Percentiles rank a stretch among this genome's conserved stretches.
phyloP scores from a whole-genome alignment of 1,140 invertebrate species.

The Venturia canescens region DNA sequence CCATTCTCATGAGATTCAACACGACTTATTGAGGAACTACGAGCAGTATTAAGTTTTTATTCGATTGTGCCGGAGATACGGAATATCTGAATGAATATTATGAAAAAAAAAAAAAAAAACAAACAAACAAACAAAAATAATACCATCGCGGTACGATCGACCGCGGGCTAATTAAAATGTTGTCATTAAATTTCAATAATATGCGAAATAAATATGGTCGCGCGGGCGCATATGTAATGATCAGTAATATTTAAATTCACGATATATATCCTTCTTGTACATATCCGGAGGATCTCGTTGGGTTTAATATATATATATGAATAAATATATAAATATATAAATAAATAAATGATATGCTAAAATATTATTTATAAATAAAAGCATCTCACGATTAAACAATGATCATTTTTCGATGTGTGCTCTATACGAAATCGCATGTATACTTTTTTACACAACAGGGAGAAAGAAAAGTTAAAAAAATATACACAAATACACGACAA shows the following conservation, averaged over 20 bases:
- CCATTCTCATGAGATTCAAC: conserved; percentile 63
- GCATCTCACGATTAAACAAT: conserved; percentile 31
- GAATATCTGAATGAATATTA: conserved; percentile 14
- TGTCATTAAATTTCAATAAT: conserved; percentile 29
- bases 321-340: background rate
- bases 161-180: conserved; percentile 30
- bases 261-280: conserved; percentile 50
- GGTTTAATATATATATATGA: background rate
- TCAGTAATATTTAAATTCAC: background rate
- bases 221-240: conserved; percentile 5
- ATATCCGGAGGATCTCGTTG: conserved; percentile 48
- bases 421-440: conserved; percentile 34
- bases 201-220: conserved; percentile 27
- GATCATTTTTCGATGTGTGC: conserved; percentile 11
- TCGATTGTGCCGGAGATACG: conserved; percentile 44
- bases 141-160: background rate
- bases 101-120: background rate
- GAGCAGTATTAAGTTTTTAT: conserved; percentile 64
- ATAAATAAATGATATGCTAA: background rate
- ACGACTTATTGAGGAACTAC: conserved; percentile 58
- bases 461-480: background rate
- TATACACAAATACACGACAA: background rate
- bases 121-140: conserved; percentile 9
- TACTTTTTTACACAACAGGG: conserved; percentile 36
- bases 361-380: background rate